phyloP scores from a whole-genome alignment of 2,797 vertebrate genomes.

The Schizopygopsis malacanthus region DNA sequence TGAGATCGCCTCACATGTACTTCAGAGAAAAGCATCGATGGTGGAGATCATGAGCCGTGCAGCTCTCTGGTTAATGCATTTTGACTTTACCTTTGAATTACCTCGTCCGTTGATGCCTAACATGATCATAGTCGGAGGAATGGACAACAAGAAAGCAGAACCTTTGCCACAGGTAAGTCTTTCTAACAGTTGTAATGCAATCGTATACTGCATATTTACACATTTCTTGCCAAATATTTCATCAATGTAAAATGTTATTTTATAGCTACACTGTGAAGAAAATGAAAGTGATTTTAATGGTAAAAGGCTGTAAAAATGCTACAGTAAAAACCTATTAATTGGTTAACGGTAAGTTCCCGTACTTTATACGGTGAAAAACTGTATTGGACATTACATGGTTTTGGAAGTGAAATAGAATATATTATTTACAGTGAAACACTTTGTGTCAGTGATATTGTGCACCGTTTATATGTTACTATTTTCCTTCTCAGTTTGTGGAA shows the following conservation, averaged over 20 bases:
- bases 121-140: conserved; percentile 70
- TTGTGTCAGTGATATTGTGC: too few relatives aligned
- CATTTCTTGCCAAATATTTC: neutral
- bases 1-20: conserved; percentile 67
- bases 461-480: too few relatives aligned
- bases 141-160: conserved; percentile 69
- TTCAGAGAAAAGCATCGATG: conserved; percentile 61
- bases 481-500: too few relatives aligned
- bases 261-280: neutral
- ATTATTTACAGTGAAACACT: too few relatives aligned
- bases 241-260: neutral
- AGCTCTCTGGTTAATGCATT: conserved; percentile 75
- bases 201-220: neutral
- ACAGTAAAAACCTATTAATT: too few relatives aligned
- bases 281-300: too few relatives aligned
- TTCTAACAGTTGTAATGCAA: neutral
- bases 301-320: too few relatives aligned
- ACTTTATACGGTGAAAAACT: too few relatives aligned
- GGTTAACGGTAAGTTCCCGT: too few relatives aligned
- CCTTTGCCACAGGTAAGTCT: conserved; percentile 64
- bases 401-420: too few relatives aligned
- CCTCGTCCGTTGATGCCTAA: conserved; percentile 76
- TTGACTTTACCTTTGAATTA: conserved; percentile 74
- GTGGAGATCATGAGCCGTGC: conserved; percentile 61
- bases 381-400: too few relatives aligned